Evolutionary conservation across 2,888 invertebrate species (phyloP).

Genomic region (Microctonus aethiopoides): DNA sequence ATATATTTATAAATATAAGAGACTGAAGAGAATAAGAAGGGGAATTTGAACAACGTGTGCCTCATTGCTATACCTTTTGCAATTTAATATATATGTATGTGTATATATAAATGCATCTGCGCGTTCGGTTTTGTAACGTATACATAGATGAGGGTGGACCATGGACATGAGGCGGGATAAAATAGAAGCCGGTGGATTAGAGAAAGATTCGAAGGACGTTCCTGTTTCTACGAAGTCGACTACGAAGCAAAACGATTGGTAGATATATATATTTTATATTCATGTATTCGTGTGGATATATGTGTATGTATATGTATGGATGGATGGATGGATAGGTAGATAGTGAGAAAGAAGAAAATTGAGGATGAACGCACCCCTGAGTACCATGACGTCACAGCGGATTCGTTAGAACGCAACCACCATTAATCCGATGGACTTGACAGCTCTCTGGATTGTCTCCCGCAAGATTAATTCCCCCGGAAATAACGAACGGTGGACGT

Average conservation of each 20-base stretch:
- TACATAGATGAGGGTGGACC: constrained; percentile 39
- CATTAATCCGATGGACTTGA: constrained; percentile 49
- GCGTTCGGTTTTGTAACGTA: constrained; percentile 37
- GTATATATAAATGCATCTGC: constrained; percentile 43
- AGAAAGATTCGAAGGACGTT: constrained; percentile 53
- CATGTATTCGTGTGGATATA: no score
- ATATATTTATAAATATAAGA: no score
- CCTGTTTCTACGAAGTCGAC: constrained; percentile 20
- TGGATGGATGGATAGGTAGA: constrained; percentile 8
- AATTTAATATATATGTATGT: constrained; percentile 61
- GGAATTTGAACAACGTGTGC: not conserved
- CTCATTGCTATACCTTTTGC: constrained; percentile 42
- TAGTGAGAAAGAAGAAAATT: constrained; percentile 19
- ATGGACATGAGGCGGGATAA: constrained; percentile 20
- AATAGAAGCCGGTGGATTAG: constrained; percentile 47
- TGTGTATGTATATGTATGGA: not conserved
- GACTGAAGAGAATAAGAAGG: not conserved
- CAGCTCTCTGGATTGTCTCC: constrained; percentile 38
- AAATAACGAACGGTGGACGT: constrained; percentile 41
- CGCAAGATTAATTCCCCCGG: constrained; percentile 44
- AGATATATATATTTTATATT: constrained; percentile 26
- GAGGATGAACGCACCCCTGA: constrained; percentile 12
- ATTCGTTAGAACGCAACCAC: constrained; percentile 48
- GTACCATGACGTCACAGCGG: constrained; percentile 42
- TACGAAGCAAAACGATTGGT: constrained; percentile 37